Evolutionary conservation across 1,140 invertebrate genomes (phyloP), one percentile per base, ranked within the genome.

Genomic region (Rhizoglyphus robini): DNA sequence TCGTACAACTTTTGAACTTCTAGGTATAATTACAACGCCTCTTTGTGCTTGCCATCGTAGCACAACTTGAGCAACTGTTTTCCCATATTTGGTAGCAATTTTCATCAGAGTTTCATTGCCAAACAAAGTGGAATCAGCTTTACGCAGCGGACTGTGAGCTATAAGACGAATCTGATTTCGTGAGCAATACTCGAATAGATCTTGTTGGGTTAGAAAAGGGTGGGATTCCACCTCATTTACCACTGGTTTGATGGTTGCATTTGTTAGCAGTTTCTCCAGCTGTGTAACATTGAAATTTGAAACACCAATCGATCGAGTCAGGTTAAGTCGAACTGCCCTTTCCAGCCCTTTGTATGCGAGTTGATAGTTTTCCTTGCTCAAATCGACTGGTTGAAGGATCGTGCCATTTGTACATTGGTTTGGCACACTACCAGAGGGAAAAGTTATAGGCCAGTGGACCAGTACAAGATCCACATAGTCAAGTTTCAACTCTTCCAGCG

Each of bases 401-500:
- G 86, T 69, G 85, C 82, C 18, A 82, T 65, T 11, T 75, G 78
- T 41, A 70, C 76, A 29, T 77, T 78, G 71, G 79, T 77, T 76
- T 80, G 59, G 68, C 84, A 85, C 15, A 81, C 85, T 71, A 88
- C 79, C 29, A 90, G 90, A 87, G 85, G 91, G 75, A n/a, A n/a
- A n/a, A n/a, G n/a, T n/a, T n/a, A n/a, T n/a, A n/a, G n/a, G n/a
- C n/a, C n/a, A n/a, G n/a, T 93, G 87, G 60, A 90, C 80, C 23
- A 92, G 78, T 71, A 84, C 88, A 0, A 92, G 75, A 75, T 94
- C 90, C 0, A 94, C 72, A 72, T 92, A 92, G 36, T 83, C 80
- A 2, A 91, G 73, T 0, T 82, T 81, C 30, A 93, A 78, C 70
- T 80, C 80, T 8, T 75, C 73, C 62, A 93, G 73, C 0, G 84